These are phyloP conservation scores for Andrena hattorfiana DNA, from an alignment of 2,888 invertebrate species.

Conservation along the genomic window DNA sequence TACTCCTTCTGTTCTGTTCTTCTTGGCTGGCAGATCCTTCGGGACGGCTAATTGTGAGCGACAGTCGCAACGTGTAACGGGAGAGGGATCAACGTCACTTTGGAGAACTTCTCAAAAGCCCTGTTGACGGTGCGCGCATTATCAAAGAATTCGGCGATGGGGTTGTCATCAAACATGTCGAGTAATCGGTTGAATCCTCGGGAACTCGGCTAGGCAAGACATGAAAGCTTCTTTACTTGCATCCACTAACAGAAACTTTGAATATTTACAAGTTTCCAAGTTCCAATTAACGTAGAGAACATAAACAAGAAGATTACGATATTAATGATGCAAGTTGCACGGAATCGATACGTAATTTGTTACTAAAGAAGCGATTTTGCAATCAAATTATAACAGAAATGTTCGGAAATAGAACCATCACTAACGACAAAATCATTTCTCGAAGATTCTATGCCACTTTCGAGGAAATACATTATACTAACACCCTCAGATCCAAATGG, in stretches of 20 bases:
- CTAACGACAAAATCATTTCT: not conserved
- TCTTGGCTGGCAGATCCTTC: slow-evolving; percentile 75
- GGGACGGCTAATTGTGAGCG: slow-evolving; percentile 83
- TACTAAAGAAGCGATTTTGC: not conserved
- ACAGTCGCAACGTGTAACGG: slow-evolving; percentile 80
- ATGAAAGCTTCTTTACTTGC: too few relatives aligned
- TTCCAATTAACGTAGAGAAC: too few relatives aligned
- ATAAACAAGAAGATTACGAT: too few relatives aligned
- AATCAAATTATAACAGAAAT: too few relatives aligned
- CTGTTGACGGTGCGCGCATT: slow-evolving; percentile 62
- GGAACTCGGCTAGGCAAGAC: not conserved
- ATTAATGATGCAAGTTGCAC: too few relatives aligned
- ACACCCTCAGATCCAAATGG: not conserved
- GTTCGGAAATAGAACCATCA: too few relatives aligned
- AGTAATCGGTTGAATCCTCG: slow-evolving; percentile 8
- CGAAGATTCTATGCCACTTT: slow-evolving; percentile 6
- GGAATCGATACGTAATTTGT: not conserved
- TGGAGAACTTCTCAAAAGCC: slow-evolving; percentile 77
- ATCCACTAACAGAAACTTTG: too few relatives aligned
- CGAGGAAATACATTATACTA: not conserved
- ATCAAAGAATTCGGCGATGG: slow-evolving; percentile 60
- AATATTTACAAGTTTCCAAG: too few relatives aligned
- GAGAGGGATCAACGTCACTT: slow-evolving; percentile 79
- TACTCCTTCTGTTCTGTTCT: slow-evolving; percentile 70
- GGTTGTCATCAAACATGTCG: slow-evolving; percentile 29